These are phyloP conservation scores for Epicauta chinensis DNA, from an alignment of 1,140 invertebrate species.

Conservation along the genomic window DNA sequence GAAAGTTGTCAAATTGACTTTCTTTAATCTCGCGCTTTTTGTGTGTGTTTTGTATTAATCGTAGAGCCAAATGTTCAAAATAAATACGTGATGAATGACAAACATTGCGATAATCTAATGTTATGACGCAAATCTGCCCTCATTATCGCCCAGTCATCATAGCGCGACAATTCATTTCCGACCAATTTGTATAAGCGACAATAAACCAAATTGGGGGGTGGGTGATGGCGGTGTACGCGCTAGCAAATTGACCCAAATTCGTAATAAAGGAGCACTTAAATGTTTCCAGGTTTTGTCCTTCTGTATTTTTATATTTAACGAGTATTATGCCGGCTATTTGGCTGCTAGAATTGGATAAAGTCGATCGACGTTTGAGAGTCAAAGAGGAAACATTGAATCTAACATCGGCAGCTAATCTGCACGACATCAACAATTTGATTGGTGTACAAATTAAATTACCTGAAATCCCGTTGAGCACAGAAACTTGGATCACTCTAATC, in stretches of 20 bases:
- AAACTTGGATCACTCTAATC: conserved; percentile 79
- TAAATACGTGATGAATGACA: no score
- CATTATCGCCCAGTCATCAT: not conserved
- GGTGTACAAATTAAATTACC: conserved; percentile 54
- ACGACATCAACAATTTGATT: conserved; percentile 51
- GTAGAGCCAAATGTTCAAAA: no score
- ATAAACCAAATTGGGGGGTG: not conserved
- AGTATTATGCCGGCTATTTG: conserved; percentile 80
- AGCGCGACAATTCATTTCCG: conserved; percentile 21
- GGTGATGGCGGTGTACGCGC: no score
- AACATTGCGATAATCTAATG: conserved; percentile 3
- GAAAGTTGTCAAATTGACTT: no score
- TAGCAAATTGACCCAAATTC: not conserved
- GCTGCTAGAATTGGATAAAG: conserved; percentile 77
- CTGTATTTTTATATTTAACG: conserved; percentile 74
- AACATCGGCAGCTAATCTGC: conserved; percentile 47
- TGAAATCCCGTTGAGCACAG: conserved; percentile 59
- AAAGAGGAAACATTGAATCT: conserved; percentile 49
- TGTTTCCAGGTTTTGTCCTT: conserved; percentile 72
- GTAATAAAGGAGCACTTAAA: not conserved
- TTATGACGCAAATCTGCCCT: conserved; percentile 5
- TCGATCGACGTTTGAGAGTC: conserved; percentile 55
- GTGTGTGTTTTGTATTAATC: no score
- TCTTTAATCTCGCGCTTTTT: no score
- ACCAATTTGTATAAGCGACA: conserved; percentile 9